Evolutionary conservation across 1,140 invertebrate genomes (phyloP), one percentile per base, ranked within the genome.

Genomic region (Brachionus calyciflorus): DNA sequence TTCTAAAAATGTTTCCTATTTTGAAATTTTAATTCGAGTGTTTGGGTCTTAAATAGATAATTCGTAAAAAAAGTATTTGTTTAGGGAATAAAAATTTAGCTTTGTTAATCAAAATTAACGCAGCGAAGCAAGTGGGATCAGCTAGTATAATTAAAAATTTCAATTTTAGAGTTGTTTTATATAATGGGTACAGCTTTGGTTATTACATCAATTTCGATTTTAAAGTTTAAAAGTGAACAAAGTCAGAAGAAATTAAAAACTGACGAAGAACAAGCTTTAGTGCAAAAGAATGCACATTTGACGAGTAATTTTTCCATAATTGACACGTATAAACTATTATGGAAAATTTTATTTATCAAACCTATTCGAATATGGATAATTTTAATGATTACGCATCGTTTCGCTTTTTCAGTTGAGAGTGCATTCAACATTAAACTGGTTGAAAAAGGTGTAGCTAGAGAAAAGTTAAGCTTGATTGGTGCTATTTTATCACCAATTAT

Each of bases 361-460:
- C 30, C 55, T 14, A 26, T 55, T 55, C 55, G 46, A 6, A 60
- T 60, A 4, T 60, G 26, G 30, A 60, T 60, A 10, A 60, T 60
- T 60, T 60, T 60, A 14, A 17, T 60, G 26, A n/a, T 60, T 37
- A 60, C 28, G n/a, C 30, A 30, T 10, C 30, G 55, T 7, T 33
- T 60, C 37, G 55, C 55, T 1, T 60, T 60, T 60, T 60, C 55
- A 3, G 10, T 33, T 2, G 55, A 60, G 30, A 33, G 55, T 17
- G 30, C 30, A 1, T 33, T 60, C 17, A 30, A 6, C 12, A 30
- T 60, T 6, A 60, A 60, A 19, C 30, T 60, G 17, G 30, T 60
- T 1, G 55, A 60, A 37, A 33, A 60, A 60, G 55, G 55, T 28
- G 26, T 60, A 14, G 55, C 55, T 4, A 60, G 55, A 60, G 55